Conservation (phyloP, 2,888 invertebrate species). For the Lasioglossum figueresi region DNA sequence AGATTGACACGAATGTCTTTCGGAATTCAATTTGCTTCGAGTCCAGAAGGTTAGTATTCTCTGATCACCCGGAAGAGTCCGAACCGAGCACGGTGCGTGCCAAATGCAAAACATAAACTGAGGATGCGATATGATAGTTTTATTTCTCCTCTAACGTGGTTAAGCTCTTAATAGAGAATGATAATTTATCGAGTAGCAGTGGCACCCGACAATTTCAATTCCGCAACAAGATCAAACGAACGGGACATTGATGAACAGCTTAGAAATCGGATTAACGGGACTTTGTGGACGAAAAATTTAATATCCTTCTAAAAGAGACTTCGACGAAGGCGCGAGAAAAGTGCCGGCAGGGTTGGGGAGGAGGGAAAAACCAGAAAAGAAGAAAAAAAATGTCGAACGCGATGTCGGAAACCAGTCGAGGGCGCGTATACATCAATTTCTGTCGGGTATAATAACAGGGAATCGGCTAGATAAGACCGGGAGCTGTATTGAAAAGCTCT, state of each 20-base stretch:
- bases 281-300: not conserved
- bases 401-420: constrained; percentile 30
- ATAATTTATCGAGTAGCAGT: not conserved
- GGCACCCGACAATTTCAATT: not conserved
- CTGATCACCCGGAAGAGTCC: not conserved
- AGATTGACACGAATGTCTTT: no score
- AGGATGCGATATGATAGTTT: not conserved
- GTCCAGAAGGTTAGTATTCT: no score
- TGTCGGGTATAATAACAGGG: constrained; percentile 64
- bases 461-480: constrained; percentile 68
- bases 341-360: no score
- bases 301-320: not conserved
- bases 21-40: no score
- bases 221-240: not conserved
- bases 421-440: constrained; percentile 52
- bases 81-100: not conserved
- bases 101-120: not conserved
- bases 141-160: not conserved
- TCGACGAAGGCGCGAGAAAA: not conserved
- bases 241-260: not conserved
- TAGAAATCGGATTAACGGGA: not conserved
- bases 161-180: not conserved
- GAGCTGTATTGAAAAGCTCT: constrained; percentile 68
- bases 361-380: not conserved
- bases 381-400: constrained; percentile 1